Base-by-base conservation (phyloP, 64 coral and sea anemone species). In the Porites australiensis region DNA sequence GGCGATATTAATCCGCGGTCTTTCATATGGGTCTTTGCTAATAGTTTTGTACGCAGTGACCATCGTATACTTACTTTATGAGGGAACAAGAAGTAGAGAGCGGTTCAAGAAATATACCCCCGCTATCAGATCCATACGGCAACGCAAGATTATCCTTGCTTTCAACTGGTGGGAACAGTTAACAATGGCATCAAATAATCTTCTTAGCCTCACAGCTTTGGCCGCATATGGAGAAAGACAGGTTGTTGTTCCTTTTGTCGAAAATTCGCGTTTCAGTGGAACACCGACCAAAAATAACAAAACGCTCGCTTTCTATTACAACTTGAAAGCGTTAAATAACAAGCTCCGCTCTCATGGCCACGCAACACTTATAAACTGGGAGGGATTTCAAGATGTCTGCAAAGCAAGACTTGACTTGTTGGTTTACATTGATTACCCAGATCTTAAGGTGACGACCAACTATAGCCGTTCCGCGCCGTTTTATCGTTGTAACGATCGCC, bases 181-280 rank as follows among this genome's bases (percentile, higher is more conserved):
- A 8, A 58, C 77, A 23, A 13, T 23, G 51, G 51, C 51, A 3
- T 23, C 76, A 80, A 87, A 78, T 55, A 93, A 98, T 87, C 82
- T 98, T 13, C 43, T 98, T 8, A 86, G 64, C 6, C 75, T 98
- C 52, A 50, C 93, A 75, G 92, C 96, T 1, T 90, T 95, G 44
- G 96, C 93, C 1, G 90, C 65, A 22, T 90, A 82, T 71, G 89
- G 88, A 43, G 77, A 75, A 50, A 86, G 96, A 50, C 22, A 87
- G 59, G 66, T 93, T 72, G 96, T 95, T 5, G 81, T 91, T 18
- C 96, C 96, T 27, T 98, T 95, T 77, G 96, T 95, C 21, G 95
- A 93, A 45, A 83, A 98, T 79, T 95, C 96, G 3, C 57, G 70
- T 0, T 95, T 98, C 82, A 79, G 79, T 8, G 96, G 90, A 58